Percentiles rank a stretch among this genome's conserved stretches.
phyloP scores from a whole-genome alignment of 1,140 invertebrate species.

The Hirudo medicinalis region DNA sequence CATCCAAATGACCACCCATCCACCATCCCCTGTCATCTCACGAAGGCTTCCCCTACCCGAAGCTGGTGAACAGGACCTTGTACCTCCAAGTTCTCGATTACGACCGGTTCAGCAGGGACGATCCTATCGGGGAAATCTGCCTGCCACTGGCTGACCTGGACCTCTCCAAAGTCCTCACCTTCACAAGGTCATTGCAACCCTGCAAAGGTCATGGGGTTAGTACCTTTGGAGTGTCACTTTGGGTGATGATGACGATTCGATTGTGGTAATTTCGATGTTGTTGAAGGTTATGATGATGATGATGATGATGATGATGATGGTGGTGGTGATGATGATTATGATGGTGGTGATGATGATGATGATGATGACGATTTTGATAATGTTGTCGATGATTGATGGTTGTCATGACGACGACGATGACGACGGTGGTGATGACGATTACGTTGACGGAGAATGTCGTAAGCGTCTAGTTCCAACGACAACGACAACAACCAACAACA shows the following conservation, averaged over 20 bases:
- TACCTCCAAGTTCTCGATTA: constrained; percentile 90
- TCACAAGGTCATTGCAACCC: constrained; percentile 36
- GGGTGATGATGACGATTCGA: neutral
- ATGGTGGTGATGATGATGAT: neutral
- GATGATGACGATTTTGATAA: neutral
- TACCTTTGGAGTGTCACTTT: neutral
- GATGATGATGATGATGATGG: neutral
- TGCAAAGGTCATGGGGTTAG: constrained; percentile 39
- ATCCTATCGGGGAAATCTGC: constrained; percentile 87
- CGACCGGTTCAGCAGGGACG: constrained; percentile 82
- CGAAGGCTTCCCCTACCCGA: constrained; percentile 79
- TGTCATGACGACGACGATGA: neutral
- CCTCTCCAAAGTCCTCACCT: constrained; percentile 48
- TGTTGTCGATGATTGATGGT: neutral
- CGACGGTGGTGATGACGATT: neutral
- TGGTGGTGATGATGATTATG: neutral
- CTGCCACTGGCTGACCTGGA: constrained; percentile 66
- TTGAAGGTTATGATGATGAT: neutral
- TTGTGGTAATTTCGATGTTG: too few relatives aligned
- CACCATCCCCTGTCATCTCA: neutral
- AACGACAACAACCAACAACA: too few relatives aligned
- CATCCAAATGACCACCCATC: neutral
- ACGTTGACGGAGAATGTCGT: neutral
- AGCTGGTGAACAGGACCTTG: constrained; percentile 73
- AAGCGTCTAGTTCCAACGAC: neutral